These are phyloP conservation scores for Pygoscelis adeliae DNA, from an alignment of 2,113 vertebrate species.

Conservation along the genomic window DNA sequence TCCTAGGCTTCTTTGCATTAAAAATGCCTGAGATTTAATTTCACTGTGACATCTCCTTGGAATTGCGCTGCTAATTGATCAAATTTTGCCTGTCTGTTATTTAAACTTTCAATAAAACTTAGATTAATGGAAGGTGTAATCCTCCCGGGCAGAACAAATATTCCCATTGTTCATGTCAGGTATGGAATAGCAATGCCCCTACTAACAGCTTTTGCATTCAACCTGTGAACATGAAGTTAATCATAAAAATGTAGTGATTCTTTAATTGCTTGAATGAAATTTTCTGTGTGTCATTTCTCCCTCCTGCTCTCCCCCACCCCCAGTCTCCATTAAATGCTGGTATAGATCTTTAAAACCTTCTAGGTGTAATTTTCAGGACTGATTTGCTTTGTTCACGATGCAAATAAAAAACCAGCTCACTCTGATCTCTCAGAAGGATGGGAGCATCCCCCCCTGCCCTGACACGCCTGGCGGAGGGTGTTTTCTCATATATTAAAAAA, in stretches of 20 bases:
- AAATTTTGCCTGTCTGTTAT: conserved; percentile 82
- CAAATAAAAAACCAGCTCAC: background rate
- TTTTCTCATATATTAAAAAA: background rate
- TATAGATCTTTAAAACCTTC: background rate
- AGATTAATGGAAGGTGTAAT: conserved; percentile 80
- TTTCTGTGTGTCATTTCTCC: conserved; percentile 37
- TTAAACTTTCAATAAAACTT: conserved; percentile 82
- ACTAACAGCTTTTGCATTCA: conserved; percentile 65
- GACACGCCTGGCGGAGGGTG: too few species aligned
- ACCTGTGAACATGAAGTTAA: conserved; percentile 63
- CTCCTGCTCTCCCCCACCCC: background rate
- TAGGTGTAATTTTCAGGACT: background rate
- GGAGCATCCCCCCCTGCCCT: background rate
- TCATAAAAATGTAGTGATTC: conserved; percentile 63
- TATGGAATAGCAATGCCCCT: conserved; percentile 68
- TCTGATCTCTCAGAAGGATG: background rate
- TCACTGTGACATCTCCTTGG: conserved; percentile 73
- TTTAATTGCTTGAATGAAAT: conserved; percentile 68
- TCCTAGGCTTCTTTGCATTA: conserved; percentile 22
- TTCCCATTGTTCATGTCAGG: conserved; percentile 74
- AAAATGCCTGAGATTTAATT: conserved; percentile 71
- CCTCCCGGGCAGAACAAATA: conserved; percentile 78
- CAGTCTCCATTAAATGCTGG: background rate
- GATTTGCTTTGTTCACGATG: background rate
- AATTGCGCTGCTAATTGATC: conserved; percentile 80